Conservation (phyloP, 2,888 invertebrate species). For the Prosapia bicincta region DNA sequence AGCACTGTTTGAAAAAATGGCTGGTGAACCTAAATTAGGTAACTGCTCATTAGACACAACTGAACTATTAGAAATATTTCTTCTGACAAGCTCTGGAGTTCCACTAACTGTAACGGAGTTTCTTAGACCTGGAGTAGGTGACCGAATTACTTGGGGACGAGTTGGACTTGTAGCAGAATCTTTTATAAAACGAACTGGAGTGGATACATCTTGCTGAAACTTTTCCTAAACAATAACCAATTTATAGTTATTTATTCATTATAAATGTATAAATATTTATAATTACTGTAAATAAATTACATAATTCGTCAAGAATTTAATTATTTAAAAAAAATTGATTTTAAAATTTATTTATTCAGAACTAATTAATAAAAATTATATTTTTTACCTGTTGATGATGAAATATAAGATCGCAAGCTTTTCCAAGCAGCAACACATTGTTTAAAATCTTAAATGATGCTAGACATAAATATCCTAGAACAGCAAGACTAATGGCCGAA, state of each 20-base stretch:
- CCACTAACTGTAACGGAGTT: constrained; percentile 34
- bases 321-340: too few relatives aligned
- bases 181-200: constrained; percentile 44
- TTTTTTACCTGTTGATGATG: constrained; percentile 51
- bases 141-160: constrained; percentile 23
- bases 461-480: constrained; percentile 72
- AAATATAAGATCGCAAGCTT: constrained; percentile 83
- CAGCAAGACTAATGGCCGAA: constrained; percentile 62
- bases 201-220: constrained; percentile 3
- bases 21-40: constrained; percentile 64
- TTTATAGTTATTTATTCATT: neutral
- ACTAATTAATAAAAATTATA: too few relatives aligned
- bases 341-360: too few relatives aligned
- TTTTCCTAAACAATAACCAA: constrained; percentile 9
- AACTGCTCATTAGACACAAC: constrained; percentile 3
- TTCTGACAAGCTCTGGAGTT: constrained; percentile 15
- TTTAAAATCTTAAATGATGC: constrained; percentile 75
- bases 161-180: constrained; percentile 38
- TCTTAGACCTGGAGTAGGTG: constrained; percentile 10
- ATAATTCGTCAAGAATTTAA: neutral
- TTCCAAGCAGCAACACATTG: constrained; percentile 85
- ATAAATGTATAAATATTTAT: neutral
- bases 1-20: constrained; percentile 83
- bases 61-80: neutral
- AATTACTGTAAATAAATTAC: neutral